Base-by-base conservation (phyloP, 2,888 invertebrate species). In the Dasysyrphus tricinctus region DNA sequence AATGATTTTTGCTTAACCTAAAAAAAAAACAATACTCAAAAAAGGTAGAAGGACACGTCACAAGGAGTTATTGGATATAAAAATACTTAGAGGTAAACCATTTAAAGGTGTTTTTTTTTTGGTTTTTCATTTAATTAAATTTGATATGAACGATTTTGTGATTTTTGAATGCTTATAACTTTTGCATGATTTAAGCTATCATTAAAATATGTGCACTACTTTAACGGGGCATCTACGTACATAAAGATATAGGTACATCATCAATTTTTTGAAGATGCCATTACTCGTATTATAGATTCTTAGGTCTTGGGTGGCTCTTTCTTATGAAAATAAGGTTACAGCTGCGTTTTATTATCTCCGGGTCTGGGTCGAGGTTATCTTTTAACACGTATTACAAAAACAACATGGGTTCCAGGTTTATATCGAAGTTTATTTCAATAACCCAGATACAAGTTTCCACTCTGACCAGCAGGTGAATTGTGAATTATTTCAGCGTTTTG, bases 51-150 rank as follows among this genome's bases (percentile, higher is more conserved):
- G 93, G 91, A 91, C 92, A 89, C 92, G 93, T 88, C 93, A 93
- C 90, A 93, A 93, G 92, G 93, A 93, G 90, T 91, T 93, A 88
- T 90, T 93, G 93, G 93, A 93, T 90, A 93, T 93, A 85, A 93
- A 93, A 90, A 93, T 93, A 84, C 88, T 93, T 87, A 90, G 93
- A 93, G 93, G 93, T 93, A 93, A 92, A 88, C 89, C 93, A 70
- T 80, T 37, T 74, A 56, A 78, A 56, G 16, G 72, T 72, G 74
- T 57, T 14, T 44, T 42, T 14, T 44, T 42, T 44, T 24, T 24
- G 3, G 7, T 4, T 14, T 63, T 63, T 44, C 0, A 5, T 2
- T 42, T n/a, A 9, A 14, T 39, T n/a, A 34, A 47, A n/a, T 9
- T 63, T 3, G 16, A 63, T 42, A 24, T 44, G 7, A 57, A 57